Evolutionary conservation across 2,113 vertebrate genomes (phyloP).

Genomic region (Dinomys branickii): DNA sequence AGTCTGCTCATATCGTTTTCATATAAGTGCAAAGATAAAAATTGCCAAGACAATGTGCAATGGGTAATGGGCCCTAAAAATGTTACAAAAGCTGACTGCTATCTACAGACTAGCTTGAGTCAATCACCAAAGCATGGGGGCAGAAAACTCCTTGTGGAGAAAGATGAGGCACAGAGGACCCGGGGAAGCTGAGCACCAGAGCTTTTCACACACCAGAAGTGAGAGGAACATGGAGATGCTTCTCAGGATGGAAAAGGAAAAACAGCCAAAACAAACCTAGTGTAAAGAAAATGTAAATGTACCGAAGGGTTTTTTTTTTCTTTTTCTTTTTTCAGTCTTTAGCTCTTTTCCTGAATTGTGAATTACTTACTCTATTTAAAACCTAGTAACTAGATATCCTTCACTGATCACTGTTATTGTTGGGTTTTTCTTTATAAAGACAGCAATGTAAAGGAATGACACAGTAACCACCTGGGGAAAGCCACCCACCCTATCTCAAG

Average conservation of each 20-base stretch:
- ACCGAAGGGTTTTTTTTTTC: background rate
- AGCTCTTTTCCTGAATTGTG: background rate
- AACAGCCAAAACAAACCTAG: background rate
- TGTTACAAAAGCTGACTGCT: background rate
- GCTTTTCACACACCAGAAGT: background rate
- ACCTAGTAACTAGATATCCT: background rate
- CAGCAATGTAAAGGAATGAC: background rate
- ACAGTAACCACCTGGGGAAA: background rate
- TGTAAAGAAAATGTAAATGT: background rate
- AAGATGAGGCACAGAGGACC: background rate
- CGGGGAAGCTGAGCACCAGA: background rate
- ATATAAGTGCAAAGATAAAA: background rate
- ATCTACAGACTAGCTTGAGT: background rate
- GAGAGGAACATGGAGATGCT: background rate
- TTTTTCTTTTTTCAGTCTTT: background rate
- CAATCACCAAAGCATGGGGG: background rate
- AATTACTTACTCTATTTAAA: background rate
- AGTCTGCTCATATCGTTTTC: background rate
- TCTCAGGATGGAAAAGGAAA: background rate
- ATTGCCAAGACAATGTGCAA: background rate
- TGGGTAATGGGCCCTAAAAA: background rate
- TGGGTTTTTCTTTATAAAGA: background rate
- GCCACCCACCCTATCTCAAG: background rate
- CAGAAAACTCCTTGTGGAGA: background rate
- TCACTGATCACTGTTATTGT: background rate